Evolutionary conservation across 2,113 vertebrate species (phyloP).

Genomic region (Channa argus): DNA sequence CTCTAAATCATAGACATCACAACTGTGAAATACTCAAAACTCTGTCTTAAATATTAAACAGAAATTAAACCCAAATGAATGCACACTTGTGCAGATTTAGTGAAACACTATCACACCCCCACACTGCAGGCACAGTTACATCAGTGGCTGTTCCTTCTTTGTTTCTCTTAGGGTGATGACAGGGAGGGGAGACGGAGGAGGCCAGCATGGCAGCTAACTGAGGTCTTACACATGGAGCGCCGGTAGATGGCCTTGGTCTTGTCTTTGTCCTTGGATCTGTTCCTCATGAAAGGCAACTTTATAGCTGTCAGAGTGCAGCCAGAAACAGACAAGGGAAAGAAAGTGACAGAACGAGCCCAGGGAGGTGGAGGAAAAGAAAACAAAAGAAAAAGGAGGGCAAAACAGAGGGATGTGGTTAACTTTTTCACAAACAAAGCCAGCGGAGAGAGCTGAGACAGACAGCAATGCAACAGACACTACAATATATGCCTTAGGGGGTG

Average conservation of each 20-base stretch:
- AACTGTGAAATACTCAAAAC: neutral
- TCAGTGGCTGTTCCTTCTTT: constrained; percentile 64
- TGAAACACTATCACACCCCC: constrained; percentile 12
- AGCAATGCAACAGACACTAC: constrained; percentile 34
- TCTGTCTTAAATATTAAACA: neutral
- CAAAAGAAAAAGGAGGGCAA: constrained; percentile 84
- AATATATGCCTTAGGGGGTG: neutral
- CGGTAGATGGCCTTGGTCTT: constrained; percentile 99
- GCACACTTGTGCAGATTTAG: too few relatives aligned
- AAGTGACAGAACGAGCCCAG: constrained; percentile 58
- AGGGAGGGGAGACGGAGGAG: constrained; percentile 81
- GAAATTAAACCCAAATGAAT: neutral
- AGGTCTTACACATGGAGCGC: constrained; percentile 99
- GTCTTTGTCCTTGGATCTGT: constrained; percentile 99
- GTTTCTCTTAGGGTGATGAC: constrained; percentile 49
- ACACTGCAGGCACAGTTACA: constrained; percentile 22
- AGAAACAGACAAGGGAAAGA: constrained; percentile 84
- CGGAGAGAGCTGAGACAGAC: constrained; percentile 38
- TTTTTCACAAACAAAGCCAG: constrained; percentile 82
- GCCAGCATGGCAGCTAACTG: constrained; percentile 83
- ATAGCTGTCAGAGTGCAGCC: constrained; percentile 94
- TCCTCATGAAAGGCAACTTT: constrained; percentile 99
- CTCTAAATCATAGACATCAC: neutral
- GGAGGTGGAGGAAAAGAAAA: constrained; percentile 55
- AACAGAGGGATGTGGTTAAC: constrained; percentile 96